Percentiles rank a stretch among this genome's conserved stretches.
Evolutionary conservation across 1,140 invertebrate species (phyloP).

Genomic region (Lysiphlebus fabarum): DNA sequence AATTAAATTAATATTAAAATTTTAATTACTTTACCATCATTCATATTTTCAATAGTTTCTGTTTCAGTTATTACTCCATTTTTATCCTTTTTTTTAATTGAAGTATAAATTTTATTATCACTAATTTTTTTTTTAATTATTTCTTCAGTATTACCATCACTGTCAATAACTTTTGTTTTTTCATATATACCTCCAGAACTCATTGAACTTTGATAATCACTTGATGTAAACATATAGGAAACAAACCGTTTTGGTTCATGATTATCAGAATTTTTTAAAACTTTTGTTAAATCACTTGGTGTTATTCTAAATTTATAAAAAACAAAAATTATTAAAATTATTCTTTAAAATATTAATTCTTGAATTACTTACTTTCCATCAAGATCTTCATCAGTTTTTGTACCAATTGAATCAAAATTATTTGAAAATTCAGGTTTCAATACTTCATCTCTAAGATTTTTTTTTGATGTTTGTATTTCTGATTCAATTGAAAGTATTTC

Average conservation of each 20-base stretch:
- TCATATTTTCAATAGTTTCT: conserved; percentile 48
- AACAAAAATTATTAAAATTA: neutral
- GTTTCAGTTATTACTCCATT: conserved; percentile 51
- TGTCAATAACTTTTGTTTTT: conserved; percentile 51
- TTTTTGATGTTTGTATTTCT: conserved; percentile 22
- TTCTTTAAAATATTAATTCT: conserved; percentile 15
- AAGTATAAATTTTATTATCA: conserved; percentile 49
- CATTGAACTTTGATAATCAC: too few species aligned
- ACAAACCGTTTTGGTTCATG: too few species aligned
- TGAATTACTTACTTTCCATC: conserved; percentile 54
- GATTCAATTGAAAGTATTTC: neutral
- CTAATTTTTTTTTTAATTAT: conserved; percentile 50
- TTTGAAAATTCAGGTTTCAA: conserved; percentile 48
- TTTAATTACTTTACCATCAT: neutral
- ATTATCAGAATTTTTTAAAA: conserved; percentile 38
- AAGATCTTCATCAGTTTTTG: conserved; percentile 51
- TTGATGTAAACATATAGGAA: too few species aligned
- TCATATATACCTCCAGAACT: too few species aligned
- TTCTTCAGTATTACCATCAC: conserved; percentile 54
- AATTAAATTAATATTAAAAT: conserved; percentile 10
- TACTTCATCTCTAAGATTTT: conserved; percentile 48
- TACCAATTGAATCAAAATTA: conserved; percentile 19
- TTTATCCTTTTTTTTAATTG: conserved; percentile 49
- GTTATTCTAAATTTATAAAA: conserved; percentile 40
- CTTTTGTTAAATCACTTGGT: conserved; percentile 42